Base-by-base conservation (phyloP, 2,113 vertebrate genomes). In the Manacus vitellinus region DNA sequence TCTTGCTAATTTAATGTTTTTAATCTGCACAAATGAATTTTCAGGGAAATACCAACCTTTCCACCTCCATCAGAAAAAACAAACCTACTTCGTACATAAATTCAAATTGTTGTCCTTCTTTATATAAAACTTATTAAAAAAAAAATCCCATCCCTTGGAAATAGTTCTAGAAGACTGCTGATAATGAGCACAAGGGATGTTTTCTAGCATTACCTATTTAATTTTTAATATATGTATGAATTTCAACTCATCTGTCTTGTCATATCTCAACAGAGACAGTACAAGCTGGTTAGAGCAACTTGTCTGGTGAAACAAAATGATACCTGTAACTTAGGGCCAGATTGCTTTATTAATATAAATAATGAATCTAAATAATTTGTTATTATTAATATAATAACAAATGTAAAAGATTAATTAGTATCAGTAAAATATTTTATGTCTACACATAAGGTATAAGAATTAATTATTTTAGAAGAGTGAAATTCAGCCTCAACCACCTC, bases 201-300 rank as follows among this genome's bases (percentile, higher is more conserved):
- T 92, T 95, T 79, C 72, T 70, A 90, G 88, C 78, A 76, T 56
- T 68, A 75, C 71, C 85, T 94, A 94, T 95, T 98, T 94, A 97
- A 98, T 96, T 97, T 98, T 97, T 97, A 96, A 97, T 97, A 89
- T 93, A 97, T 88, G 85, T 95, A 97, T 73, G 65, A 78, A 97
- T 94, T 96, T 85, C 70, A 85, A 89, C 87, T 96, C 85, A 95
- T 98, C 91, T 63, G 33, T 94, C 91, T 61, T 63, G 91, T 58
- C 55, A 63, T 87, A 95, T 84, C 87, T 80, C 43, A 67, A 58
- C 13, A 90, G 75, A 93, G 94, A 85, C 77, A 77, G 76, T 46
- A 85, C 33, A 84, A 85, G 35, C 35, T 59, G 30, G 33, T 58
- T 77, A 68, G 37, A 63, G 37, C 78, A 85, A 59, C 28, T 13